Conservation (phyloP, 2,797 vertebrate species). For the Gallirallus australis region DNA sequence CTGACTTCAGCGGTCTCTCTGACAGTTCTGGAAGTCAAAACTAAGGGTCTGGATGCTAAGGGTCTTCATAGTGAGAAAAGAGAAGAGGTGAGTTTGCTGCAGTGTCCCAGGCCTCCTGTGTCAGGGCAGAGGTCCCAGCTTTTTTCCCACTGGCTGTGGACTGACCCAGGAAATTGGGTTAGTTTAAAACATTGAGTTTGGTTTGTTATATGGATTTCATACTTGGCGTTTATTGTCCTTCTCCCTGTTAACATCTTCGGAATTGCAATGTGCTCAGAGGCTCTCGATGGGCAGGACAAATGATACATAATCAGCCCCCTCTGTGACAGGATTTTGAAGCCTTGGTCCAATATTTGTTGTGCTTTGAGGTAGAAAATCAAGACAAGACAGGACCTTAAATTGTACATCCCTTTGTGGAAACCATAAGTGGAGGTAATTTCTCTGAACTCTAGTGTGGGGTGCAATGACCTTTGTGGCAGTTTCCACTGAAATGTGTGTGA, state of each 20-base stretch:
- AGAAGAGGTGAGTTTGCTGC: background rate
- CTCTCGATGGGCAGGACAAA: background rate
- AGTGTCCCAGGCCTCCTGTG: background rate
- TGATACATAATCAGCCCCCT: background rate
- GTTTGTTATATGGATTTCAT: background rate
- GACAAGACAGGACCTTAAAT: background rate
- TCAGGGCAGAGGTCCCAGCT: background rate
- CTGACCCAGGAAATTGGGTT: background rate
- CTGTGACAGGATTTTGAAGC: slow-evolving; percentile 18
- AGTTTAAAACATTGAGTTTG: background rate
- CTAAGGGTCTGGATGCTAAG: background rate
- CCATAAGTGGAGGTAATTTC: background rate
- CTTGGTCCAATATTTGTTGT: background rate
- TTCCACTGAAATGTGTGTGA: background rate
- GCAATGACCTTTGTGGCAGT: background rate
- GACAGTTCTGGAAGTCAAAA: background rate
- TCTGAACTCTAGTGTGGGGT: background rate
- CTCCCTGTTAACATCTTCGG: background rate
- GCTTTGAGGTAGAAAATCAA: slow-evolving; percentile 6
- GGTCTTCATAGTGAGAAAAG: background rate
- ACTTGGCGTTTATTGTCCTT: background rate
- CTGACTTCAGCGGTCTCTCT: background rate
- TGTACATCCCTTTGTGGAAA: background rate
- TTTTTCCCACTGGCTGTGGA: background rate
- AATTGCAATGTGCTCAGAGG: background rate